These are phyloP conservation scores for Pseudopleuronectes americanus DNA, from an alignment of 2,797 vertebrate species.

Conservation along the genomic window DNA sequence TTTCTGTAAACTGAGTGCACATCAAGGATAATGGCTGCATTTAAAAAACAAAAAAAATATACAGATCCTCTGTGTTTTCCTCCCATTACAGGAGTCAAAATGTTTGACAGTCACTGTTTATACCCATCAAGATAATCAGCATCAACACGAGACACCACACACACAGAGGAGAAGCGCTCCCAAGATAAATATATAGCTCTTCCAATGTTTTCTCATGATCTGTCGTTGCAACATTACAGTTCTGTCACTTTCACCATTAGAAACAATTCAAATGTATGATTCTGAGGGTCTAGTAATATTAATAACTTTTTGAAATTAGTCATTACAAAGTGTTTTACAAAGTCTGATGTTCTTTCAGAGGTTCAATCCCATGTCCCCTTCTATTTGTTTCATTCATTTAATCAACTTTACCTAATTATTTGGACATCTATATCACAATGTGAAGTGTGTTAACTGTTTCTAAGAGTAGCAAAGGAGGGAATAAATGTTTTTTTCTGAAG, in stretches of 20 bases:
- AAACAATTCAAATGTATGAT: too few relatives aligned
- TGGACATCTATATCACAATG: too few relatives aligned
- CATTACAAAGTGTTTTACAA: too few relatives aligned
- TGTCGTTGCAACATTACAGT: neutral
- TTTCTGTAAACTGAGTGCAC: constrained; percentile 1
- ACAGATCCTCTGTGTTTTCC: constrained; percentile 4
- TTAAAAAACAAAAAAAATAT: constrained; percentile 8
- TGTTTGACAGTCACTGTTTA: constrained; percentile 4
- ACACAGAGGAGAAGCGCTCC: neutral
- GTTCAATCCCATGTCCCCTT: too few relatives aligned
- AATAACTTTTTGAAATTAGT: too few relatives aligned
- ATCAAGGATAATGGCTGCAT: constrained; percentile 21
- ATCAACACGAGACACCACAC: neutral
- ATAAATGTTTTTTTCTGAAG: too few relatives aligned
- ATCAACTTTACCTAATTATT: too few relatives aligned
- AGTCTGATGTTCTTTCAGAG: too few relatives aligned
- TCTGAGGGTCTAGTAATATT: neutral
- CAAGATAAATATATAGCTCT: neutral
- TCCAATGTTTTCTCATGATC: neutral
- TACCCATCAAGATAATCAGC: too few relatives aligned
- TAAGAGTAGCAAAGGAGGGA: too few relatives aligned
- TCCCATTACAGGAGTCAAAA: neutral
- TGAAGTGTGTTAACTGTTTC: too few relatives aligned
- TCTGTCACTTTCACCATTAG: neutral
- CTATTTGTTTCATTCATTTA: too few relatives aligned